Conservation (phyloP, 1,140 invertebrate genomes). For the Copidosoma floridanum region DNA sequence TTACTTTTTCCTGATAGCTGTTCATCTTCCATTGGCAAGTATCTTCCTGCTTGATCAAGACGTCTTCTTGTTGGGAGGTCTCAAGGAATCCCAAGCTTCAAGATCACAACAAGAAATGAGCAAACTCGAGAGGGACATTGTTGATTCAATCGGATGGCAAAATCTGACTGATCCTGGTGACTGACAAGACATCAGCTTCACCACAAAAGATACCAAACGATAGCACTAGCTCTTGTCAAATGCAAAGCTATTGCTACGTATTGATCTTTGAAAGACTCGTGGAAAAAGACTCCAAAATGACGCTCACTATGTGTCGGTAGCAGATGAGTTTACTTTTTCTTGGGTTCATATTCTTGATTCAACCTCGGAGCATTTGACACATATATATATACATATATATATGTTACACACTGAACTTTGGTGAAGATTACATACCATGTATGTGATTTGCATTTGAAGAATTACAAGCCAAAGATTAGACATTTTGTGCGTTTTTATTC, state of each 20-base stretch:
- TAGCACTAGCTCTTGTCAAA: conserved; percentile 49
- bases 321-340: conserved; percentile 42
- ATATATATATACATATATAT: not conserved
- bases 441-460: conserved; percentile 16
- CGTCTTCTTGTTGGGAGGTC: conserved; percentile 10
- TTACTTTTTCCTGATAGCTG: too few species aligned
- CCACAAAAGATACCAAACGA: conserved; percentile 43
- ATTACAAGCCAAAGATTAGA: conserved; percentile 25
- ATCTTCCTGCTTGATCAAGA: conserved; percentile 2
- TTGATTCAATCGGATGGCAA: conserved; percentile 51
- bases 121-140: conserved; percentile 44
- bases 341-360: conserved; percentile 22
- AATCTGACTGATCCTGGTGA: conserved; percentile 56
- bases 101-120: conserved; percentile 47
- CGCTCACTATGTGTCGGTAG: conserved; percentile 53
- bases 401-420: conserved; percentile 4
- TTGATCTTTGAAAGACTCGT: conserved; percentile 20
- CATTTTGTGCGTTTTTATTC: conserved; percentile 8
- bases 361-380: conserved; percentile 19
- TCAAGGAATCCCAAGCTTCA: conserved; percentile 10
- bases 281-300: conserved; percentile 43
- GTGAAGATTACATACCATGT: conserved; percentile 16
- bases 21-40: conserved; percentile 10
- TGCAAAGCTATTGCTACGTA: conserved; percentile 30
- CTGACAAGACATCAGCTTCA: conserved; percentile 49